Conservation (phyloP, 2,888 invertebrate species). For the Drosophila paranaensis region DNA sequence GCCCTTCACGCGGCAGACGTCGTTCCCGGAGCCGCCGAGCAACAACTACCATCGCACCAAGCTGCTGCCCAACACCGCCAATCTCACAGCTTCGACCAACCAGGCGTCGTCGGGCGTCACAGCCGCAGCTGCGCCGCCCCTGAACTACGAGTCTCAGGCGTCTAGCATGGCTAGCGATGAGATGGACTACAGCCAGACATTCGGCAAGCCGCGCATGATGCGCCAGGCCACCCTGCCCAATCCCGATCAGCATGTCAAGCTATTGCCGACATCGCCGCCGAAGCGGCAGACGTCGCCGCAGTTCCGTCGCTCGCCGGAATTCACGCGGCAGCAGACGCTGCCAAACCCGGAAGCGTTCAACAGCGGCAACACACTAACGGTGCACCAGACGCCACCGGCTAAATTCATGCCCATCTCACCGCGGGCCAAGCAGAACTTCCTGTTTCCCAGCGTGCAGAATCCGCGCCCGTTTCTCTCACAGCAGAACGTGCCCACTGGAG, state of each 20-base stretch:
- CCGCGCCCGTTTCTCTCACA: constrained; percentile 84
- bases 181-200: constrained; percentile 66
- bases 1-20: constrained; percentile 84
- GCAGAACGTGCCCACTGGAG: constrained; percentile 83
- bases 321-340: constrained; percentile 83
- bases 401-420: constrained; percentile 84
- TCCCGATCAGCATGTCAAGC: constrained; percentile 84
- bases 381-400: constrained; percentile 77
- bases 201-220: constrained; percentile 79
- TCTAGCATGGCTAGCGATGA: constrained; percentile 71
- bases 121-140: constrained; percentile 43
- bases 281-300: constrained; percentile 84
- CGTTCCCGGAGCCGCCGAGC: constrained; percentile 79
- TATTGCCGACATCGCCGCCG: constrained; percentile 84
- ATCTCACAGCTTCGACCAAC: constrained; percentile 50
- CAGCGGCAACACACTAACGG: constrained; percentile 80
- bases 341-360: constrained; percentile 83
- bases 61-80: constrained; percentile 81
- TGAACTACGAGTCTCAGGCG: constrained; percentile 69
- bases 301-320: constrained; percentile 84
- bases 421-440: constrained; percentile 83
- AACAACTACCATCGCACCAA: constrained; percentile 72
- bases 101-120: constrained; percentile 17
- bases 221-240: constrained; percentile 84
- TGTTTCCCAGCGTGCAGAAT: constrained; percentile 83